Percentiles rank a stretch among this genome's conserved stretches.
Conservation (phyloP, 2,113 vertebrate species). For the Columba livia region DNA sequence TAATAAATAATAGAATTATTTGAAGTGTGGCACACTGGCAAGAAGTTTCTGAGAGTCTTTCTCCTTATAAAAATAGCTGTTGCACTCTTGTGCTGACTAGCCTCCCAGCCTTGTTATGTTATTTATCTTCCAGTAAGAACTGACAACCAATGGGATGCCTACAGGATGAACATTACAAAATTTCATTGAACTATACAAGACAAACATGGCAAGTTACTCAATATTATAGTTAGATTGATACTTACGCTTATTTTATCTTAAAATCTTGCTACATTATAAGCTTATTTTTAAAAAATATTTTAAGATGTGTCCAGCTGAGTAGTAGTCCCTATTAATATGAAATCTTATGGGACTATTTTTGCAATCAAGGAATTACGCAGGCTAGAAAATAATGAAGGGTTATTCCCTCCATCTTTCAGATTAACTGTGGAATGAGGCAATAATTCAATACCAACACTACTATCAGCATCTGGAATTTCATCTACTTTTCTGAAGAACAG, state of each 20-base stretch:
- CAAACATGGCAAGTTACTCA: neutral
- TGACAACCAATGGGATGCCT: neutral
- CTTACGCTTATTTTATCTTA: neutral
- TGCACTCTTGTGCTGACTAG: neutral
- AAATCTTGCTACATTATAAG: neutral
- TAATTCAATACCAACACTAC: neutral
- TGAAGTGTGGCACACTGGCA: neutral
- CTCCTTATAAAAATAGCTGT: neutral
- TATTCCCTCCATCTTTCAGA: neutral
- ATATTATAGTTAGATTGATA: neutral
- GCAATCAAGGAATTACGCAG: neutral
- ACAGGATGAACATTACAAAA: neutral
- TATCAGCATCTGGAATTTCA: neutral
- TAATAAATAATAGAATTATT: neutral
- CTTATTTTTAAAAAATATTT: neutral
- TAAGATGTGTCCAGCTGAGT: neutral
- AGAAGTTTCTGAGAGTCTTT: neutral
- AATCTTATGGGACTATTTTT: neutral
- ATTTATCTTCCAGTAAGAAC: neutral
- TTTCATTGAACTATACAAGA: neutral
- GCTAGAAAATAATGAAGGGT: neutral
- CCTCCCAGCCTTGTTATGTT: neutral
- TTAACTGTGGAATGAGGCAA: neutral
- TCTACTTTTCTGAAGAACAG: neutral
- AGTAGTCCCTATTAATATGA: neutral